Evolutionary conservation across 2,113 vertebrate genomes (phyloP).

Genomic region (Vanacampus margaritifer): DNA sequence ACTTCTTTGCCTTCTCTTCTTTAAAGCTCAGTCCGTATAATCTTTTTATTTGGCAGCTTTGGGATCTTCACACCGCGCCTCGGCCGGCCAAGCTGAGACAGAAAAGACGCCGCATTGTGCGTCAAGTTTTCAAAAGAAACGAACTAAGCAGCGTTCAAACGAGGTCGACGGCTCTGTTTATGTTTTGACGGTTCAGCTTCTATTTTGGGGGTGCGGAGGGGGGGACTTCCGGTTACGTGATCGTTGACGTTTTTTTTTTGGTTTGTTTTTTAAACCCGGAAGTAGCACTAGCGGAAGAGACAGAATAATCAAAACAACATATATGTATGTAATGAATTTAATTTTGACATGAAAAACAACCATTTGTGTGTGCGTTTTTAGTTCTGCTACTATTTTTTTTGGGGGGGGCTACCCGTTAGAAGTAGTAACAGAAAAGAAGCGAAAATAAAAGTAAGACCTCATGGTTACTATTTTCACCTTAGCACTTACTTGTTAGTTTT

Average conservation of each 20-base stretch:
- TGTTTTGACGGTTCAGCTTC: conserved; percentile 67
- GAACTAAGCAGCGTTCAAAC: conserved; percentile 25
- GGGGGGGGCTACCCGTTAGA: too few species aligned
- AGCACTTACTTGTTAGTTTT: too few species aligned
- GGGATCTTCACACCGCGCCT: conserved; percentile 34
- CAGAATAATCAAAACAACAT: background rate
- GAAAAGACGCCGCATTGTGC: conserved; percentile 48
- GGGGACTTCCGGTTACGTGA: background rate
- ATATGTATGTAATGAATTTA: too few species aligned
- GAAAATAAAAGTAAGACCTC: too few species aligned
- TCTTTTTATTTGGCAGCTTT: conserved; percentile 61
- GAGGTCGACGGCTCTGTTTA: conserved; percentile 67
- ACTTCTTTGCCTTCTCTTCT: conserved; percentile 33
- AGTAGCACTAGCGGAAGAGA: background rate
- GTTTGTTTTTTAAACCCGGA: background rate
- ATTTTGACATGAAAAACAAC: background rate
- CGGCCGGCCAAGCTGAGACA: conserved; percentile 6
- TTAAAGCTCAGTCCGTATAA: conserved; percentile 49
- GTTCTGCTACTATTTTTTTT: too few species aligned
- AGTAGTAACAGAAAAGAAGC: too few species aligned
- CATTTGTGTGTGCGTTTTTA: background rate
- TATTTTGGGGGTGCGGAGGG: background rate
- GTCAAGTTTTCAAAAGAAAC: conserved; percentile 8
- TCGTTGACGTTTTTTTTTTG: background rate
- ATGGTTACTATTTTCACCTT: too few species aligned